Base-by-base conservation (phyloP, 2,888 invertebrate genomes). In the Pheosia gnoma region DNA sequence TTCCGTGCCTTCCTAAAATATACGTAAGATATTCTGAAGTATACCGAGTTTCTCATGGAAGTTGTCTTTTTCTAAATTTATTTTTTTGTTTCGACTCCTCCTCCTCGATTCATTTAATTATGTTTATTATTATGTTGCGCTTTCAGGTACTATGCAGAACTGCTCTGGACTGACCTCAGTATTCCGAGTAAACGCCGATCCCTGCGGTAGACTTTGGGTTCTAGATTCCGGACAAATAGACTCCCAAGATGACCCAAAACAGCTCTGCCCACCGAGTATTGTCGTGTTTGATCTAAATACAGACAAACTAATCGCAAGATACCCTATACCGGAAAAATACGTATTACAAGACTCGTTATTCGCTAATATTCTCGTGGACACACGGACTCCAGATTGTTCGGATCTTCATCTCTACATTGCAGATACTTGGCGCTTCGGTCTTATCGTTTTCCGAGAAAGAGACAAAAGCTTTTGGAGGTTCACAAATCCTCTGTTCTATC, bases 161-260 rank as follows among this genome's bases (percentile, higher is more conserved):
- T 97, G 97, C 78, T 92, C 94, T 3, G 95, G 96, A 49, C 84
- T 97, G 49, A 96, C 96, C 0, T 97, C 97, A 1, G 97, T 97
- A 0, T 97, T 97, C 79, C 94, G 97, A 38, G 91, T 97, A 56
- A 95, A 95, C 74, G 95, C 96, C 0, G 97, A 97, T 83, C 90
- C 94, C 0, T 97, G 97, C 72, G 95, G 96, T 57, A 94, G 97
- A 51, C 89, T 97, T 5, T 97, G 97, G 97, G 95, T 97, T 0
- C 88, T 97, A 63, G 97, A 97, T 85, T 96, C 97, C 0, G 97
- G 97, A 0, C 95, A 96, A 79, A 95, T 96, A 4, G 95, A 97
- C 75, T 94, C 95, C 0, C 94, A 95, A 74, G 89, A 91, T n/a
- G 91, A 91, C 59, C 94, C 96, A 0, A 94, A 94, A 66, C 96